Evolutionary conservation across 2,888 invertebrate species (phyloP).

Genomic region (Acronicta leporina): DNA sequence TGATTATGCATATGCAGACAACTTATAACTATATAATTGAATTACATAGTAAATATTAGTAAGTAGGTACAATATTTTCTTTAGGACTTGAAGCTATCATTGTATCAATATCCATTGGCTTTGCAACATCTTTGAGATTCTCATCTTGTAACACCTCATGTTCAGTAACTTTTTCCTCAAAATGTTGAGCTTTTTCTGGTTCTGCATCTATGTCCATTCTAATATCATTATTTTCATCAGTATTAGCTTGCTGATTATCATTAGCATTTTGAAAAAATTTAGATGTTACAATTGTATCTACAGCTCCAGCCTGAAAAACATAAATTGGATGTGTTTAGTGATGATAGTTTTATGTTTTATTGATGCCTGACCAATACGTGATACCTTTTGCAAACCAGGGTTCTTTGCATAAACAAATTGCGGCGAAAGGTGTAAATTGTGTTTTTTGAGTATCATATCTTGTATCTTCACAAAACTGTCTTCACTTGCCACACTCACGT

Average conservation of each 20-base stretch:
- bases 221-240: conserved; percentile 28
- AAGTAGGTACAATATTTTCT: conserved; percentile 44
- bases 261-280: conserved; percentile 70
- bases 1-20: background rate
- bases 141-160: conserved; percentile 10
- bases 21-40: no score
- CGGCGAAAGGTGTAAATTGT: conserved; percentile 78
- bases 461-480: conserved; percentile 71
- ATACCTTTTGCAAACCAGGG: conserved; percentile 61
- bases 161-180: conserved; percentile 8
- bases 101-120: conserved; percentile 48
- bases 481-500: conserved; percentile 64
- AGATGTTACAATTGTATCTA: conserved; percentile 68
- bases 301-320: conserved; percentile 61
- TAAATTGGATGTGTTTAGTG: no score
- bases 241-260: conserved; percentile 32
- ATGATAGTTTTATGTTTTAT: no score
- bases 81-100: conserved; percentile 56
- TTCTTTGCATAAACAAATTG: conserved; percentile 79
- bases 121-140: conserved; percentile 13
- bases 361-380: background rate
- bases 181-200: conserved; percentile 12
- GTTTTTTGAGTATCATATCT: conserved; percentile 76
- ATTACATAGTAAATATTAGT: no score
- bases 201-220: conserved; percentile 43